Evolutionary conservation across 53 echinoderm and acorn worm genomes (phyloP).

Genomic region (Paracentrotus lividus): DNA sequence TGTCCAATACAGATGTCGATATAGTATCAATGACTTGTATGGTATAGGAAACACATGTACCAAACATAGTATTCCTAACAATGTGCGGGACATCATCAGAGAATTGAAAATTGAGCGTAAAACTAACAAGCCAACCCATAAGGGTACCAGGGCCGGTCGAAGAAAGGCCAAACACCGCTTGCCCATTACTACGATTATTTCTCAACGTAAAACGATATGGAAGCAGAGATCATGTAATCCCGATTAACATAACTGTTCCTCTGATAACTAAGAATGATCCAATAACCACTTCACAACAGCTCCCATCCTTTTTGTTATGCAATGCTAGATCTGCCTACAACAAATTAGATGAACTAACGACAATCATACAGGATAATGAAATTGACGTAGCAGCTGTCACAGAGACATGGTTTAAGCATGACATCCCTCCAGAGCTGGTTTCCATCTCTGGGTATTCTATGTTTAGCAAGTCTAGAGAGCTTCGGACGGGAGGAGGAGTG

Average conservation of each 20-base stretch:
- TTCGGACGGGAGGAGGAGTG: constrained; percentile 52
- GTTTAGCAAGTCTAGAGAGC: constrained; percentile 21
- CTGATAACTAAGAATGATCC: neutral
- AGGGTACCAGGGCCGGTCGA: neutral
- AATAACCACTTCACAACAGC: neutral
- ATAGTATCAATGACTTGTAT: neutral
- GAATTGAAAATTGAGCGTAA: neutral
- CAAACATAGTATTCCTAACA: neutral
- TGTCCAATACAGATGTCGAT: neutral
- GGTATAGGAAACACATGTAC: neutral
- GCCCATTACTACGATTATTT: neutral
- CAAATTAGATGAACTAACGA: neutral
- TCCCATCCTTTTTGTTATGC: constrained; percentile 22
- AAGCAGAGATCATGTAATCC: neutral
- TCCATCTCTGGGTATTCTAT: constrained; percentile 35
- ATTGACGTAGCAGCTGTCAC: neutral
- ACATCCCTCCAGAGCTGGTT: constrained; percentile 20
- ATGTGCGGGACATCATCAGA: neutral
- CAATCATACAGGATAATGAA: constrained; percentile 5
- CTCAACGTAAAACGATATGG: neutral
- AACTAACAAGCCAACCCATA: neutral
- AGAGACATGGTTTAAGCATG: constrained; percentile 57
- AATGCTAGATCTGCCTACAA: constrained; percentile 52
- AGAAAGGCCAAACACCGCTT: neutral
- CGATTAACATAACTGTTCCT: neutral